These are phyloP conservation scores for Zaprionus nigranus DNA, from an alignment of 1,140 invertebrate genomes.

Conservation along the genomic window DNA sequence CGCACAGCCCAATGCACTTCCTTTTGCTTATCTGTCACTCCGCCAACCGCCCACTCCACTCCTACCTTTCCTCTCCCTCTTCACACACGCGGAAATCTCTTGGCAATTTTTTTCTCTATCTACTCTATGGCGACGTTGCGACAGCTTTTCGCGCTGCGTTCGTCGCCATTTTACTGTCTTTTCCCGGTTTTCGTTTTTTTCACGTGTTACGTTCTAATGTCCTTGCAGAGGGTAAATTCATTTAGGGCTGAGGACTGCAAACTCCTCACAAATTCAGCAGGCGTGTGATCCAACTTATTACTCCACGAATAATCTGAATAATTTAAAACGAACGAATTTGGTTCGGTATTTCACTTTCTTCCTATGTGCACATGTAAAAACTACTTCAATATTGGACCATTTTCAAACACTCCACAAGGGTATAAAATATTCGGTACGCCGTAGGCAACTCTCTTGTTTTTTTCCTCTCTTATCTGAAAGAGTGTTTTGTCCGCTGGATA, in stretches of 20 bases:
- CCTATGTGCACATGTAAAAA: too few species aligned
- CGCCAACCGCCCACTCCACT: conserved; percentile 4
- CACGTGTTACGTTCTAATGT: not conserved
- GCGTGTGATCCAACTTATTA: too few species aligned
- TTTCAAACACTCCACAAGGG: not conserved
- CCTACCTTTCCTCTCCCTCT: not conserved
- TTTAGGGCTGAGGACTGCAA: not conserved
- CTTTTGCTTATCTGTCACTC: conserved; percentile 46
- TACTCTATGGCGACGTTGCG: conserved; percentile 28
- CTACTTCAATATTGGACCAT: too few species aligned
- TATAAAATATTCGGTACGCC: not conserved
- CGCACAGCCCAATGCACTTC: conserved; percentile 80
- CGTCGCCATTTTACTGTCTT: conserved; percentile 26
- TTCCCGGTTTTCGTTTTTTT: conserved; percentile 18
- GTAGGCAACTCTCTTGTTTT: conserved; percentile 9
- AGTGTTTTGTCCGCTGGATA: conserved; percentile 56
- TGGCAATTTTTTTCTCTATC: conserved; percentile 45
- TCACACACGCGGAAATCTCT: conserved; percentile 14
- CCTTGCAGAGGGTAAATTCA: not conserved
- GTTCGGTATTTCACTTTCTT: too few species aligned
- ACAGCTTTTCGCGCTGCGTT: conserved; percentile 47
- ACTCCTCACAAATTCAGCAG: too few species aligned
- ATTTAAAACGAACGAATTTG: too few species aligned
- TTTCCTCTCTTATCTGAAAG: conserved; percentile 52
- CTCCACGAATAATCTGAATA: too few species aligned